Evolutionary conservation across 35 echinoderm and acorn worm genomes (phyloP).

Genomic region (Apostichopus japonicus): DNA sequence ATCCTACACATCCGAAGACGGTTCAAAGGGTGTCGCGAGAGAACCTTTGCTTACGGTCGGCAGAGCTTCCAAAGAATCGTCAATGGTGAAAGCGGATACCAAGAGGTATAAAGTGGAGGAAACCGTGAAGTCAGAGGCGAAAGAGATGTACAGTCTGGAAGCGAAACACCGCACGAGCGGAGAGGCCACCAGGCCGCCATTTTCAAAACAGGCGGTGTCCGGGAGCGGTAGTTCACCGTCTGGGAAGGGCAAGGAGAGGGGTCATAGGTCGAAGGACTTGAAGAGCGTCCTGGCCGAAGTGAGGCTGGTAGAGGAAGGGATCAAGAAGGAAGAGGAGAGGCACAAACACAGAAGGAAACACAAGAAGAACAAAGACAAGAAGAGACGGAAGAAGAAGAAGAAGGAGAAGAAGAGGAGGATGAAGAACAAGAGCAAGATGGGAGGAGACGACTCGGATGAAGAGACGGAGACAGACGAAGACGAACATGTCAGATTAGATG

Average conservation of each 20-base stretch:
- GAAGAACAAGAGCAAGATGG: constrained; percentile 47
- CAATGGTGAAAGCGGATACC: not conserved
- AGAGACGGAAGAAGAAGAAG: constrained; percentile 83
- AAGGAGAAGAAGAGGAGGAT: constrained; percentile 61
- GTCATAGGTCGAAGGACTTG: constrained; percentile 9
- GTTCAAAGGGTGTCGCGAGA: not conserved
- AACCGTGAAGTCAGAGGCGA: constrained; percentile 13
- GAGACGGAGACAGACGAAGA: constrained; percentile 38
- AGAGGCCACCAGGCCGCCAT: not conserved
- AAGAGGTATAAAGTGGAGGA: not conserved
- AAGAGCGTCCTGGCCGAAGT: constrained; percentile 23
- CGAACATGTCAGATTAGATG: not conserved
- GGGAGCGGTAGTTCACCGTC: not conserved
- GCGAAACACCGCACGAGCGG: not conserved
- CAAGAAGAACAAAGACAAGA: constrained; percentile 63
- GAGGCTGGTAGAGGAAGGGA: not conserved
- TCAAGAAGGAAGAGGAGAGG: constrained; percentile 13
- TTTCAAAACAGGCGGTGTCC: not conserved
- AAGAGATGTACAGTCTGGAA: not conserved
- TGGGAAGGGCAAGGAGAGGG: not conserved
- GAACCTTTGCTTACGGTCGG: not conserved
- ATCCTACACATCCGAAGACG: not conserved
- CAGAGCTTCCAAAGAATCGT: not conserved
- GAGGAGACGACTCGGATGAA: not conserved
- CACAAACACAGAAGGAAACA: constrained; percentile 24